A percentile compares a stretch with the other conserved stretches of the same genome.
These are phyloP conservation scores for Mesembrinibis cayennensis DNA, from an alignment of 2,113 vertebrate genomes.

Conservation along the genomic window DNA sequence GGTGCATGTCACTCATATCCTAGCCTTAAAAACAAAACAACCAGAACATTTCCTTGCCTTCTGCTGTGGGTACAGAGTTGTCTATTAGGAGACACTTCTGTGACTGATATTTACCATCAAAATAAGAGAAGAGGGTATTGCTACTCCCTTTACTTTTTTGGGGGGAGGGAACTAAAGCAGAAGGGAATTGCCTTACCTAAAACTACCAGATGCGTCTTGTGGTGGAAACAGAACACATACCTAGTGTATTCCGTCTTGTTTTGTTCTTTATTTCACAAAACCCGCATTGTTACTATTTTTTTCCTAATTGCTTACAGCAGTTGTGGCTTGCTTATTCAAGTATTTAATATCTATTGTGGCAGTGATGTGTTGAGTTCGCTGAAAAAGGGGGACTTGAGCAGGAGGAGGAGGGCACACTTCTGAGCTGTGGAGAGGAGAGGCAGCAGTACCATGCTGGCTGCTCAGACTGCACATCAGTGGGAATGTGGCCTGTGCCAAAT, in stretches of 20 bases:
- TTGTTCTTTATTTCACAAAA: neutral
- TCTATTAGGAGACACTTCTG: neutral
- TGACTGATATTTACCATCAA: neutral
- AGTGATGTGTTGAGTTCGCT: neutral
- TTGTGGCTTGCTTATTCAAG: neutral
- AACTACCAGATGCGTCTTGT: neutral
- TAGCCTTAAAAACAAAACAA: neutral
- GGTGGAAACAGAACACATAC: neutral
- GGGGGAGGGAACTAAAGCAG: neutral
- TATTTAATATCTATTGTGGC: neutral
- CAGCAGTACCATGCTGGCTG: neutral
- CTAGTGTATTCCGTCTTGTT: neutral
- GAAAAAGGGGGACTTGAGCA: neutral
- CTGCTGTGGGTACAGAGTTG: neutral
- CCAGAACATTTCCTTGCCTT: neutral
- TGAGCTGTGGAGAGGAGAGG: neutral
- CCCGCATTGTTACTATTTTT: neutral
- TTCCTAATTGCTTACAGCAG: neutral
- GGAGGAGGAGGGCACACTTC: neutral
- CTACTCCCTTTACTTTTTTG: neutral
- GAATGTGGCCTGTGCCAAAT: neutral
- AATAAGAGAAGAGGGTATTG: neutral
- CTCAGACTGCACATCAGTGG: neutral
- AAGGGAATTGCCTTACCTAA: neutral
- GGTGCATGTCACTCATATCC: neutral